Evolutionary conservation across 2,797 vertebrate genomes (phyloP).

Genomic region (Helicolenus hilgendorfi): DNA sequence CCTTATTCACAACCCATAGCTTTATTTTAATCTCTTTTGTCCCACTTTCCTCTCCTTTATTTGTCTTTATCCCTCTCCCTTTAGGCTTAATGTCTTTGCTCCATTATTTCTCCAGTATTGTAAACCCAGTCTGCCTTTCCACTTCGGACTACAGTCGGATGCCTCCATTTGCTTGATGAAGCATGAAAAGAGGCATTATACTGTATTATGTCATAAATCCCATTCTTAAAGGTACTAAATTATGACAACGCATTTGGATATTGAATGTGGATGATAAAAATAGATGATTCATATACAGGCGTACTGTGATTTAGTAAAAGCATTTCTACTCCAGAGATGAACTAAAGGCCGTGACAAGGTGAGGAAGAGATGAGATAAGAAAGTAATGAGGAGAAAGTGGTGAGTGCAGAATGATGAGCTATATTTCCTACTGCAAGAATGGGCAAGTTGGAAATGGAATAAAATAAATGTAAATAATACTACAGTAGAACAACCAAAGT

Average conservation of each 20-base stretch:
- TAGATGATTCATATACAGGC: background rate
- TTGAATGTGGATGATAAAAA: constrained; percentile 25
- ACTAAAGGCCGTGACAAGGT: constrained; percentile 17
- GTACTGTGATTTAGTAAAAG: background rate
- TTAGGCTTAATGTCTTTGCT: constrained; percentile 4
- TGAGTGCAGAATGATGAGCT: too few relatives aligned
- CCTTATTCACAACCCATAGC: background rate
- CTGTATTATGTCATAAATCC: constrained; percentile 16
- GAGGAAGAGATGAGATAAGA: background rate
- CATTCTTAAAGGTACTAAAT: background rate
- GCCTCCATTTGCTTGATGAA: constrained; percentile 17
- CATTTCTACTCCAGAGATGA: constrained; percentile 1
- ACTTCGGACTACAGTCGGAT: background rate
- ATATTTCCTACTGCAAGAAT: too few relatives aligned
- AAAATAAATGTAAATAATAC: too few relatives aligned
- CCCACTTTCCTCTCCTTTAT: constrained; percentile 30
- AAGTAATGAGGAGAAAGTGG: too few relatives aligned
- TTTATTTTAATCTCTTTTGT: constrained; percentile 9
- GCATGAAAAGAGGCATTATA: constrained; percentile 37
- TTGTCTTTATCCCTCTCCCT: constrained; percentile 10
- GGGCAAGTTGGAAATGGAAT: too few relatives aligned
- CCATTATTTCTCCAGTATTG: constrained; percentile 15
- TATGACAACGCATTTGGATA: background rate
- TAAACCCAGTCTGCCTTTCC: constrained; percentile 6
- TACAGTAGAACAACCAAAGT: too few relatives aligned